These are phyloP conservation scores for Trichogramma evanescens DNA, from an alignment of 2,888 invertebrate species.

Conservation along the genomic window DNA sequence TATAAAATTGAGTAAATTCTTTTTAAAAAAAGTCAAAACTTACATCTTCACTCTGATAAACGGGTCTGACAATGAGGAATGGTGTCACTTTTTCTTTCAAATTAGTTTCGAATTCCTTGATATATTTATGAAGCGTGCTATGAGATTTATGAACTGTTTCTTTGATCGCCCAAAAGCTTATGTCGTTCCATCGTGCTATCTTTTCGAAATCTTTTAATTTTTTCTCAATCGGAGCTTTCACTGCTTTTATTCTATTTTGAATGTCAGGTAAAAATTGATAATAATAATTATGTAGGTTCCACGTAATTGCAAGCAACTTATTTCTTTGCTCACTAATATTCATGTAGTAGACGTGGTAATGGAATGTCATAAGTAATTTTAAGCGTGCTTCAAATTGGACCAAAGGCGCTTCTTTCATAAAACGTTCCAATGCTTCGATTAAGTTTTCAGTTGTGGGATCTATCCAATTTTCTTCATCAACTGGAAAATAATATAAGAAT, in stretches of 20 bases:
- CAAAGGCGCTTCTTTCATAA: constrained; percentile 74
- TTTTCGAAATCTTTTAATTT: constrained; percentile 89
- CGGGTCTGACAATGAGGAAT: constrained; percentile 42
- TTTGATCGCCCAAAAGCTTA: constrained; percentile 89
- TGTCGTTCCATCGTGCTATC: constrained; percentile 90
- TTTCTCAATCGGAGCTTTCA: constrained; percentile 80
- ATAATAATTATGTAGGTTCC: constrained; percentile 81
- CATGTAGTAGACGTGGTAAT: constrained; percentile 67
- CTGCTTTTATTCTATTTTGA: constrained; percentile 56
- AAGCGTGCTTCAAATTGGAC: constrained; percentile 79
- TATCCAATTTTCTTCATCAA: constrained; percentile 8
- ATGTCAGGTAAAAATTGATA: constrained; percentile 68
- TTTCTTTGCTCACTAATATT: constrained; percentile 42
- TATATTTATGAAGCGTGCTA: constrained; percentile 76
- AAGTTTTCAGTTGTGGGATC: constrained; percentile 42
- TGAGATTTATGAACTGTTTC: constrained; percentile 84
- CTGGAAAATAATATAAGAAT: too few species aligned
- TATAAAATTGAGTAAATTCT: too few species aligned
- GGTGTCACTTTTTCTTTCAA: constrained; percentile 36
- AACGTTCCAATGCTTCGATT: constrained; percentile 64
- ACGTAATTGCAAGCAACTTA: constrained; percentile 61
- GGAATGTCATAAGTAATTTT: constrained; percentile 70
- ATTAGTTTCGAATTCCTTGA: constrained; percentile 72
- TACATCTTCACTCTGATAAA: constrained; percentile 20
- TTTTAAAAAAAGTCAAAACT: constrained; percentile 1